Conservation (phyloP, 2,113 vertebrate genomes). For the Austrofundulus limnaeus region DNA sequence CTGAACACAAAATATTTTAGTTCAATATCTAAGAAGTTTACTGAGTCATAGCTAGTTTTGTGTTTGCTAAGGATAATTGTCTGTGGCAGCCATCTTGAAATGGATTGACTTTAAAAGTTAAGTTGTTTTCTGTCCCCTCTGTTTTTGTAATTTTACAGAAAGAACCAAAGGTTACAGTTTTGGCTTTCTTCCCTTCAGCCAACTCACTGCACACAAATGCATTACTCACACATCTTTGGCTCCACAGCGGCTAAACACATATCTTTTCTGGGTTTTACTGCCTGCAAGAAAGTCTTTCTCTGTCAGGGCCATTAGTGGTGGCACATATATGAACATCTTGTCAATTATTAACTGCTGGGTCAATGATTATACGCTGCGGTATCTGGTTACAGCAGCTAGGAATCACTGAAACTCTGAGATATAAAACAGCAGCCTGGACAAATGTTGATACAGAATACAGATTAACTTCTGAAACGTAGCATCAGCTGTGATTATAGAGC, state of each 20-base stretch:
- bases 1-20: too few relatives aligned
- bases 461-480: not conserved
- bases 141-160: too few relatives aligned
- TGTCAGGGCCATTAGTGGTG: slow-evolving; percentile 18
- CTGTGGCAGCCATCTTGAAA: too few relatives aligned
- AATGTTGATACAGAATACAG: not conserved
- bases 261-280: slow-evolving; percentile 17
- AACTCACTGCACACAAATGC: not conserved
- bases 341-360: slow-evolving; percentile 67
- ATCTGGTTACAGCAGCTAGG: slow-evolving; percentile 11
- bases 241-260: not conserved
- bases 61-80: too few relatives aligned
- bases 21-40: too few relatives aligned
- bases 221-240: not conserved
- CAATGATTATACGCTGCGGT: slow-evolving; percentile 45
- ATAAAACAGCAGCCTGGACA: slow-evolving; percentile 11
- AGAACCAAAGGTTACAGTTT: too few relatives aligned
- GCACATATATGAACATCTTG: slow-evolving; percentile 14
- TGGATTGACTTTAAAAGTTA: too few relatives aligned
- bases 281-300: slow-evolving; percentile 6
- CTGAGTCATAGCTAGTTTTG: too few relatives aligned
- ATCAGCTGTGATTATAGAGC: not conserved
- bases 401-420: slow-evolving; percentile 15
- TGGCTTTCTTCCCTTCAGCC: not conserved
- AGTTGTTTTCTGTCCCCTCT: too few relatives aligned